Conservation (phyloP, 2,113 vertebrate genomes). For the Pterophyllum scalare region DNA sequence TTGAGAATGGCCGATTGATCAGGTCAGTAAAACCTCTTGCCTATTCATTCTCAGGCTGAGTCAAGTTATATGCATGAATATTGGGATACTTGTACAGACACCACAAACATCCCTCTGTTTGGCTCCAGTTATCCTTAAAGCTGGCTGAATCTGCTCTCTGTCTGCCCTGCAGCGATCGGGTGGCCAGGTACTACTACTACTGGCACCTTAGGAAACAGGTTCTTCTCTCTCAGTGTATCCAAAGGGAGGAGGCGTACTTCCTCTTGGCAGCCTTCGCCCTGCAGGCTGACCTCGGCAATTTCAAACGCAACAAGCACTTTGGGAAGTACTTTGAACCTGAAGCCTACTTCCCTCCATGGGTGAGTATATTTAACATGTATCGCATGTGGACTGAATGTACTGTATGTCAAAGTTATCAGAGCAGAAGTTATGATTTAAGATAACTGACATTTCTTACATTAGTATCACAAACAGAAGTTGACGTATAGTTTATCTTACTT, state of each 20-base stretch:
- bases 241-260: constrained; percentile 96
- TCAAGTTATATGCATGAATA: not conserved
- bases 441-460: not conserved
- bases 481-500: not conserved
- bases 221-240: constrained; percentile 92
- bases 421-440: not conserved
- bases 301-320: constrained; percentile 95
- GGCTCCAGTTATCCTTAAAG: not conserved
- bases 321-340: constrained; percentile 98
- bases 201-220: constrained; percentile 98
- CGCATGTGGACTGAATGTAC: not conserved
- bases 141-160: not conserved
- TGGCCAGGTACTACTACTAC: constrained; percentile 96
- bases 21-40: constrained; percentile 78
- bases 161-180: constrained; percentile 85
- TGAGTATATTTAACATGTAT: constrained; percentile 73
- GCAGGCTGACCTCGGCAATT: constrained; percentile 96
- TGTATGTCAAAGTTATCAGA: not conserved
- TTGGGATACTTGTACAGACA: not conserved
- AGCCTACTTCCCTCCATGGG: constrained; percentile 96
- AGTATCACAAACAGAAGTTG: not conserved
- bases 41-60: not conserved
- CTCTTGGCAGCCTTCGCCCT: constrained; percentile 96
- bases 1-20: constrained; percentile 96
- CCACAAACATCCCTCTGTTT: not conserved